Evolutionary conservation across 1,140 invertebrate genomes (phyloP).

Genomic region (Epicauta chinensis): DNA sequence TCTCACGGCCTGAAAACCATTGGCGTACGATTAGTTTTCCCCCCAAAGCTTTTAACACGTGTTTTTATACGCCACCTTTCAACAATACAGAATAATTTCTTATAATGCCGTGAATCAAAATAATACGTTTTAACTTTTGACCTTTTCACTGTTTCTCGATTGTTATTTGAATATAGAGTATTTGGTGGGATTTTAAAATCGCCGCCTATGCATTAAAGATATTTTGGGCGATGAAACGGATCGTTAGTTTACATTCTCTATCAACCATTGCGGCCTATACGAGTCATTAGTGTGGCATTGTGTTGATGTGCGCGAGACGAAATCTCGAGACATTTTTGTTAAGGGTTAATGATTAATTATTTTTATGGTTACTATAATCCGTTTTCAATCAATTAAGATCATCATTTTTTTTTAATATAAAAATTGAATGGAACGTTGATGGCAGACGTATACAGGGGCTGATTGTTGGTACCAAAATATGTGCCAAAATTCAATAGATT

Average conservation of each 20-base stretch:
- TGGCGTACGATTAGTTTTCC: not conserved
- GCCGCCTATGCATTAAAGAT: conserved; percentile 8
- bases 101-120: too few species aligned
- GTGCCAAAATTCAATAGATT: conserved; percentile 9
- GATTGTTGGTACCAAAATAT: conserved; percentile 19
- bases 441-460: conserved; percentile 20
- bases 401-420: not conserved
- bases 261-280: conserved; percentile 34
- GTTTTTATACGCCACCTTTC: too few species aligned
- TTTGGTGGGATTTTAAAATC: not conserved
- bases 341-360: conserved; percentile 41
- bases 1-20: conserved; percentile 4
- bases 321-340: conserved; percentile 26
- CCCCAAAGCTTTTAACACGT: too few species aligned
- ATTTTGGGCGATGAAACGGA: conserved; percentile 34
- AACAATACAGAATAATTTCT: too few species aligned
- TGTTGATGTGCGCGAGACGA: conserved; percentile 21
- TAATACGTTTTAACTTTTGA: too few species aligned
- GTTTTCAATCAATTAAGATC: conserved; percentile 38
- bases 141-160: too few species aligned
- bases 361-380: conserved; percentile 36
- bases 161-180: too few species aligned
- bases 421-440: conserved; percentile 26
- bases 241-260: conserved; percentile 37
- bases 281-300: conserved; percentile 37